Evolutionary conservation across 2,888 invertebrate species (phyloP).

Genomic region (Heliconius aoede): DNA sequence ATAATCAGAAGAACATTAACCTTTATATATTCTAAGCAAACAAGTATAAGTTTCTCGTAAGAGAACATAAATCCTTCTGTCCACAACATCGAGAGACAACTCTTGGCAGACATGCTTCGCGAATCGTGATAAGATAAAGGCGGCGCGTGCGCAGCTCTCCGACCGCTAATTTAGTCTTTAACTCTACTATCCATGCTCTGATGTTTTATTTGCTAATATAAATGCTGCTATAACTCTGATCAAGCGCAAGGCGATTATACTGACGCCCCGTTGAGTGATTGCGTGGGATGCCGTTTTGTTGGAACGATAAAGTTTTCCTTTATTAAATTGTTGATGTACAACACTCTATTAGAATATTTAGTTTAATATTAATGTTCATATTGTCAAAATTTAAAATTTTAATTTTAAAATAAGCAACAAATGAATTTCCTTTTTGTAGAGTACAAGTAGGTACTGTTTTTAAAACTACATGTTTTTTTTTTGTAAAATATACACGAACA

Average conservation of each 20-base stretch:
- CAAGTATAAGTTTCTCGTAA: conserved; percentile 48
- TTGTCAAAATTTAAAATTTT: not conserved
- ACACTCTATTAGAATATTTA: conserved; percentile 4
- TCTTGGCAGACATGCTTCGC: conserved; percentile 61
- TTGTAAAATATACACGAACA: not conserved
- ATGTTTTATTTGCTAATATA: conserved; percentile 68
- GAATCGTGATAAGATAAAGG: conserved; percentile 74
- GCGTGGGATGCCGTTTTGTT: conserved; percentile 37
- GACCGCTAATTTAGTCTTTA: conserved; percentile 82
- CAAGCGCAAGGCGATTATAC: conserved; percentile 40
- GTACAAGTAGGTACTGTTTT: too few relatives aligned
- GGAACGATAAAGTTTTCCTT: conserved; percentile 27
- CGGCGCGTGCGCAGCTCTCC: conserved; percentile 74
- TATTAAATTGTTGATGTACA: conserved; percentile 28
- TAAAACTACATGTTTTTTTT: not conserved
- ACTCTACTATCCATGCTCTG: conserved; percentile 65
- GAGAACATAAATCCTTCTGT: conserved; percentile 56
- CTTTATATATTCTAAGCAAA: conserved; percentile 33
- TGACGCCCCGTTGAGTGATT: conserved; percentile 44
- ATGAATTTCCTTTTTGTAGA: not conserved
- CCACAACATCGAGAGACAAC: conserved; percentile 53
- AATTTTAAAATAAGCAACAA: not conserved
- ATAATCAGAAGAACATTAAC: conserved; percentile 22
- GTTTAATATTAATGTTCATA: not conserved
- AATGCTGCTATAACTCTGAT: conserved; percentile 47